Percentiles rank a stretch among this genome's conserved stretches.
These are phyloP conservation scores for Lochmaea capreae DNA, from an alignment of 2,888 invertebrate species.

Conservation along the genomic window DNA sequence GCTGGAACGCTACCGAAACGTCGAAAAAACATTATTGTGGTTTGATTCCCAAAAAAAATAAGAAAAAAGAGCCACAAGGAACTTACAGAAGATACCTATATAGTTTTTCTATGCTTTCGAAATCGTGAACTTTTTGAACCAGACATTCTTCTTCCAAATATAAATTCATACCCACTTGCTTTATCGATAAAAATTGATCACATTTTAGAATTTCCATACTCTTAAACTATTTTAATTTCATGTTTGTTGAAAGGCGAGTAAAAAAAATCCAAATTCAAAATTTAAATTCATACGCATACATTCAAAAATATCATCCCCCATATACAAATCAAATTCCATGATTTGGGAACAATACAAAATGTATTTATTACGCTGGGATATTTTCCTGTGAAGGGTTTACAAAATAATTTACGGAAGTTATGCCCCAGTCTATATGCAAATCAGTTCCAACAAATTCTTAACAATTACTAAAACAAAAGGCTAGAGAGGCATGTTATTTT, in stretches of 20 bases:
- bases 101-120: neutral
- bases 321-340: neutral
- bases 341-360: neutral
- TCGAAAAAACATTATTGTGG: no score
- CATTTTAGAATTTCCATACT: neutral
- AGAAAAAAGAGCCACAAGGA: no score
- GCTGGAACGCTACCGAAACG: no score
- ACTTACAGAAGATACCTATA: no score
- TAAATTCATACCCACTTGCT: neutral
- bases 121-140: no score
- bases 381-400: neutral
- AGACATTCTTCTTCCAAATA: no score
- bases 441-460: neutral
- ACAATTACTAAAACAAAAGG: neutral
- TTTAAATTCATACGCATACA: neutral
- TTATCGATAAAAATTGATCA: slow-evolving; percentile 2
- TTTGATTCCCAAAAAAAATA: no score
- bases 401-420: neutral
- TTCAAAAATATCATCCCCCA: neutral
- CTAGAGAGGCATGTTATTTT: neutral
- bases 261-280: no score
- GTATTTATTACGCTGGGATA: neutral
- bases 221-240: neutral
- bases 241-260: no score
- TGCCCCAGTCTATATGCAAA: neutral